phyloP scores from a whole-genome alignment of 2,797 vertebrate genomes.

The Amblyraja radiata region DNA sequence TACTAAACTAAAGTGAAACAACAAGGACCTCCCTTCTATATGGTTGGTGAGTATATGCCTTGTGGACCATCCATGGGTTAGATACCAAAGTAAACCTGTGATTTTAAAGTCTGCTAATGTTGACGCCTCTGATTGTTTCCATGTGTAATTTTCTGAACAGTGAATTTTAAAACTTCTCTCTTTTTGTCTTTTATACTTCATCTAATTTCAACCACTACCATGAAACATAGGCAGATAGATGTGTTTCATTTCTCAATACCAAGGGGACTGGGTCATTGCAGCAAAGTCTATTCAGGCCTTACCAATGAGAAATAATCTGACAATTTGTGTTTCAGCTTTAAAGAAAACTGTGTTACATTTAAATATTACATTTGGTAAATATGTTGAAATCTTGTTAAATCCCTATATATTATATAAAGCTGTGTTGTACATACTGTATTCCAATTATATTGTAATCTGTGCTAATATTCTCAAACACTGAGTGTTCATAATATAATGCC shows the following conservation, averaged over 20 bases:
- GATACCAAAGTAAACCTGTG: slow-evolving; percentile 18
- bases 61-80: not conserved
- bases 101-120: slow-evolving; percentile 1
- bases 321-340: slow-evolving; percentile 31
- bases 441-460: slow-evolving; percentile 38
- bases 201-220: slow-evolving; percentile 12
- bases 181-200: not conserved
- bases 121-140: slow-evolving; percentile 1
- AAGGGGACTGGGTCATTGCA: not conserved
- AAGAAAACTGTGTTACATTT: slow-evolving; percentile 30
- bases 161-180: not conserved
- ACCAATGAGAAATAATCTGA: slow-evolving; percentile 32
- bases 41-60: not conserved
- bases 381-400: slow-evolving; percentile 35
- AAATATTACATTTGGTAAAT: slow-evolving; percentile 37
- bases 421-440: slow-evolving; percentile 37
- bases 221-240: not conserved
- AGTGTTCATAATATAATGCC: slow-evolving; percentile 38
- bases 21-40: not conserved
- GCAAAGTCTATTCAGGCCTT: not conserved
- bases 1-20: not conserved
- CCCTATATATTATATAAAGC: slow-evolving; percentile 26
- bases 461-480: slow-evolving; percentile 38
- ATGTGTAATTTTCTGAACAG: slow-evolving; percentile 19
- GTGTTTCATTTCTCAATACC: not conserved